Evolutionary conservation across 2,888 invertebrate genomes (phyloP).

Genomic region (Schizaphis graminum): DNA sequence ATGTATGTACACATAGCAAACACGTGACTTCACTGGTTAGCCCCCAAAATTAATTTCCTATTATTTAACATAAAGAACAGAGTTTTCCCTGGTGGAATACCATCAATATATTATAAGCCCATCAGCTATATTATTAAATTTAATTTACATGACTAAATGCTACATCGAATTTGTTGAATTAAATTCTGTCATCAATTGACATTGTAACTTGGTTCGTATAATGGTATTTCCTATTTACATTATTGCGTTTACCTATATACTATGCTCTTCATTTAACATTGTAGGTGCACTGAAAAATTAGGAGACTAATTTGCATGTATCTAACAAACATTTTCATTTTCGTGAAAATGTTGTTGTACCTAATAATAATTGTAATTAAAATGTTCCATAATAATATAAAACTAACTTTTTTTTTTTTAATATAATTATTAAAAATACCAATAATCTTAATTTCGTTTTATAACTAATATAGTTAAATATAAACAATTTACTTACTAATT

Average conservation of each 20-base stretch:
- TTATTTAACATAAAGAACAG: background rate
- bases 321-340: background rate
- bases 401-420: background rate
- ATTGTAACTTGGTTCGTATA: background rate
- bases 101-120: background rate
- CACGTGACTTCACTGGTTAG: background rate
- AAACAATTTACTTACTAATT: no score
- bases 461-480: no score
- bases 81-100: background rate
- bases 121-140: background rate
- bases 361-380: background rate
- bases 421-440: no score
- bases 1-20: background rate
- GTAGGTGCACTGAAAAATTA: background rate
- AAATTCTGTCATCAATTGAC: constrained; percentile 3
- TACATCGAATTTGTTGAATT: background rate
- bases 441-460: no score
- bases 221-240: background rate
- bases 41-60: background rate
- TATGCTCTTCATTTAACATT: background rate
- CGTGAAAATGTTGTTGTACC: no score
- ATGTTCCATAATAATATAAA: background rate
- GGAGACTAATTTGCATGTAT: background rate
- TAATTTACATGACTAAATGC: background rate
- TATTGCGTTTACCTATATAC: background rate